Evolutionary conservation across 2,113 vertebrate genomes (phyloP).

Genomic region (Odocoileus virginianus): DNA sequence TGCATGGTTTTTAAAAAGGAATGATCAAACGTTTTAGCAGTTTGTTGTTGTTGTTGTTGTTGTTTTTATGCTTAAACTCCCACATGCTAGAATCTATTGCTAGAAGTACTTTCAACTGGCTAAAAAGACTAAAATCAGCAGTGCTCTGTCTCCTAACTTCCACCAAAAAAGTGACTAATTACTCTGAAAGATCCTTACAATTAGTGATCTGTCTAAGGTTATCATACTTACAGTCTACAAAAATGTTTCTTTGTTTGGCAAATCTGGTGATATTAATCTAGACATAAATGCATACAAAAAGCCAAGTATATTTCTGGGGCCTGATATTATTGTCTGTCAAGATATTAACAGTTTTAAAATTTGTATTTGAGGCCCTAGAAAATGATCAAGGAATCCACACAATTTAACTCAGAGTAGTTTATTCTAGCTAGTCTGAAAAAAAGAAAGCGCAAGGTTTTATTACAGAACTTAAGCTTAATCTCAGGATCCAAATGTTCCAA

Average conservation of each 20-base stretch:
- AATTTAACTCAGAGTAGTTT: not conserved
- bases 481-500: slow-evolving; percentile 21
- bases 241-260: not conserved
- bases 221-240: not conserved
- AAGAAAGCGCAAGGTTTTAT: not conserved
- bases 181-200: not conserved
- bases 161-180: not conserved
- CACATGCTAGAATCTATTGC: not conserved
- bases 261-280: not conserved
- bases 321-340: not conserved
- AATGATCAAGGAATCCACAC: not conserved
- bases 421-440: not conserved
- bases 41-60: not conserved
- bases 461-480: slow-evolving; percentile 39
- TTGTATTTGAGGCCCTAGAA: not conserved
- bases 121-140: not conserved
- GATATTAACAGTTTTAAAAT: not conserved
- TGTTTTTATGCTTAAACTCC: not conserved
- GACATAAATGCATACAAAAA: not conserved
- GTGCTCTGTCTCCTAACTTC: not conserved
- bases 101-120: slow-evolving; percentile 10
- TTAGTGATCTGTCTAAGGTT: not conserved
- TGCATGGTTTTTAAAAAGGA: slow-evolving; percentile 31
- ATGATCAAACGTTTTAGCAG: not conserved
- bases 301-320: not conserved